Base-by-base conservation (phyloP, 1,140 invertebrate species). In the Drusus annulatus region DNA sequence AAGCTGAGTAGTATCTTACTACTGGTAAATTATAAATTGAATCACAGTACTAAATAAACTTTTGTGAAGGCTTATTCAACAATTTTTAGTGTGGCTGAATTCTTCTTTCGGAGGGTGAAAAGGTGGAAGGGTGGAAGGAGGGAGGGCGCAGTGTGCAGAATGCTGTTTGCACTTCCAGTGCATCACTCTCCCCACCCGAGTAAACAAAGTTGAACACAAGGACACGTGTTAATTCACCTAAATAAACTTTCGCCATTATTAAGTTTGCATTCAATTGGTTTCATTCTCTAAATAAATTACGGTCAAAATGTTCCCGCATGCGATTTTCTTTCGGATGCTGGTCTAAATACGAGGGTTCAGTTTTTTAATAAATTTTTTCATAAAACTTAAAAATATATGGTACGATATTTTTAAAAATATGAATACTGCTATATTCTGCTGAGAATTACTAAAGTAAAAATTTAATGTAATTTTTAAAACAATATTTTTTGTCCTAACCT, bases 181-280 rank as follows among this genome's bases (percentile, higher is more conserved):
- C 17, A 60, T 60, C 56, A 7, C n/a, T 23, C 21, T 16, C 8
- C 60, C 0, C 10, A 0, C 13, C 3, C 31, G 36, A 6, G 58
- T 31, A 51, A 68, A 51, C 60, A 68, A 52, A 17, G 50, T 31
- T 45, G n/a, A 13, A 36, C 51, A 36, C 1, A 25, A 25, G 58
- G 76, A 51, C 76, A 78, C 76, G 76, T 78, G 76, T 78, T 25
- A 60, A 68, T 56, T 56, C 60, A 68, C 76, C 62, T 78, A 78
- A 78, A 78, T 78, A 78, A 78, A 78, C 63, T 54, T 45, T 51
- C 36, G 50, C 69, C 28, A 36, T 81, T 73, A 74, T 81, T 63
- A 74, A 81, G 25, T 74, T 78, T 36, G 80, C 80, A 81, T 81
- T 81, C 76, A 76, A 78, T 81, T 78, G 80, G 80, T 81, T 81